These are phyloP conservation scores for Rafetus swinhoei DNA, from an alignment of 2,113 vertebrate species.

Conservation along the genomic window DNA sequence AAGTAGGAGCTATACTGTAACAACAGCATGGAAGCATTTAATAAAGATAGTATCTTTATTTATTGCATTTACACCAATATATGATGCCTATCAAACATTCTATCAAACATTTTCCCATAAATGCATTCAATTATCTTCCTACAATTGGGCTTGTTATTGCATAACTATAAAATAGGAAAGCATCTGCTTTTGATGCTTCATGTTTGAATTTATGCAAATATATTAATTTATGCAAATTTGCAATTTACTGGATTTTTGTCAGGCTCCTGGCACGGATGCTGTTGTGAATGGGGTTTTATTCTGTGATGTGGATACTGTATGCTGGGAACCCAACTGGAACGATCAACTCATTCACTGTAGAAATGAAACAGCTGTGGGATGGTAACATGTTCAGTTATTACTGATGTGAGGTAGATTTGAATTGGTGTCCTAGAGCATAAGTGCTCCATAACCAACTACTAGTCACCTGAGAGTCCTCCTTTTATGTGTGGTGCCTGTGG, in stretches of 20 bases:
- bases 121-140: conserved; percentile 33
- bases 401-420: neutral
- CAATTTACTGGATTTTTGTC: neutral
- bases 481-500: neutral
- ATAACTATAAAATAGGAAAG: conserved; percentile 40
- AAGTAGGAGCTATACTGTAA: neutral
- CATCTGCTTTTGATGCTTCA: neutral
- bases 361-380: neutral
- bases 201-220: conserved; percentile 10
- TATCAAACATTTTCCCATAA: neutral
- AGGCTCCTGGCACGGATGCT: neutral
- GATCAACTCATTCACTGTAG: neutral
- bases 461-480: neutral
- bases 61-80: neutral
- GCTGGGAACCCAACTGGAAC: conserved; percentile 19
- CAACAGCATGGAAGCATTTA: neutral
- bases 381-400: neutral
- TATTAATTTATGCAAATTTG: conserved; percentile 32
- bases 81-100: neutral
- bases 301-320: neutral
- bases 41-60: neutral
- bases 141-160: conserved; percentile 24
- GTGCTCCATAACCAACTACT: neutral
- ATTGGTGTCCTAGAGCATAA: neutral
- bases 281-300: neutral